These are phyloP conservation scores for Albula glossodonta DNA, from an alignment of 2,113 vertebrate species.

Conservation along the genomic window DNA sequence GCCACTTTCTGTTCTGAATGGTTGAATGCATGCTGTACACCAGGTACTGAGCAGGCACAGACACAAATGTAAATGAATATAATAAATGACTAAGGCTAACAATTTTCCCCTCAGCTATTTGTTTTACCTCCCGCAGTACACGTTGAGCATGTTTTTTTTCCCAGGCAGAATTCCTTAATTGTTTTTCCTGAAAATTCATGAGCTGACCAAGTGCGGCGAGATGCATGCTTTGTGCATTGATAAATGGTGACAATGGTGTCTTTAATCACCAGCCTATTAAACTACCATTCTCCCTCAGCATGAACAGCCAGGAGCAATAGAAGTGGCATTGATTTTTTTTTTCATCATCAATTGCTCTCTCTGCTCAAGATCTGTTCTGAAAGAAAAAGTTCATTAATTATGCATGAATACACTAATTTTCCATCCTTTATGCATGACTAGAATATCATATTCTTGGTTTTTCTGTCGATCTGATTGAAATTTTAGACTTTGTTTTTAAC, in stretches of 20 bases:
- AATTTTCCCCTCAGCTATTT: conserved; percentile 10
- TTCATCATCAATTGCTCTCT: not conserved
- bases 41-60: no score
- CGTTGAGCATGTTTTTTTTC: conserved; percentile 8
- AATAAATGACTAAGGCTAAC: conserved; percentile 11
- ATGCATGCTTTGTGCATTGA: conserved; percentile 28
- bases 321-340: conserved; percentile 3
- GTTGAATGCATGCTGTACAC: not conserved
- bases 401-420: not conserved
- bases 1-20: not conserved
- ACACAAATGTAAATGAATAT: not conserved
- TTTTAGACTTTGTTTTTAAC: not conserved
- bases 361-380: not conserved
- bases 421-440: not conserved
- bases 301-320: conserved; percentile 21
- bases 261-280: conserved; percentile 28
- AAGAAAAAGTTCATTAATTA: not conserved
- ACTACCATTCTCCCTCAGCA: conserved; percentile 11
- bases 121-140: conserved; percentile 11
- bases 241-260: conserved; percentile 23
- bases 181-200: conserved; percentile 19
- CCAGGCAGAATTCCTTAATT: conserved; percentile 19
- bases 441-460: not conserved
- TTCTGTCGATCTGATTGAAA: not conserved
- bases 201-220: conserved; percentile 6